These are phyloP conservation scores for Apteryx owenii DNA, from an alignment of 2,113 vertebrate species.

Conservation along the genomic window DNA sequence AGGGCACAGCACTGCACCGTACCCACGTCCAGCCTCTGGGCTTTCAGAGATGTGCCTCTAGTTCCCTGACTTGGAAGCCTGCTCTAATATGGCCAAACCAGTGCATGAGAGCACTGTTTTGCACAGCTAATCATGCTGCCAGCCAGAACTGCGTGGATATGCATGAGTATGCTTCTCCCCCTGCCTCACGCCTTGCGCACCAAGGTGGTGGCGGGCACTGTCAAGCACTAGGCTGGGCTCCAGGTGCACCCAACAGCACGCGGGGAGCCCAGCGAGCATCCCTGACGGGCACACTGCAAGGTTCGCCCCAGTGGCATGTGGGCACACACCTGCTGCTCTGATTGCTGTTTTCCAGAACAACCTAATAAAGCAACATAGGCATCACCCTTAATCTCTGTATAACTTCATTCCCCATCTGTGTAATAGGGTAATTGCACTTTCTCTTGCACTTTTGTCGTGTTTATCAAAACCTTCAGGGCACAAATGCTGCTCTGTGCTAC, in stretches of 20 bases:
- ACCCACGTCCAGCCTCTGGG: no score
- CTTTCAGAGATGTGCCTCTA: no score
- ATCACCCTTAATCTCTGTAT: neutral
- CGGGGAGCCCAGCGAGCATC: neutral
- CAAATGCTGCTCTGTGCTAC: rapidly evolving
- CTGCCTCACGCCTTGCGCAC: neutral
- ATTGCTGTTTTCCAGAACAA: neutral
- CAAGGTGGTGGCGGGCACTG: neutral
- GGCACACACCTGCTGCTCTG: neutral
- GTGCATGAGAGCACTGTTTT: neutral
- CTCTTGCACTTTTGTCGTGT: rapidly evolving
- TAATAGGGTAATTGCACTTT: neutral
- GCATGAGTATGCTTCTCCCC: no score
- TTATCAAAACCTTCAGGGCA: neutral
- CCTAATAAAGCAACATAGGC: neutral
- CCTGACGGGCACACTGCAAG: rapidly evolving
- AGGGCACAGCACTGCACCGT: no score
- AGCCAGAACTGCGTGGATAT: no score
- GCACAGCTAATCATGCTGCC: neutral
- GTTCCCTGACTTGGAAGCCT: no score
- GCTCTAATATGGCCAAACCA: no score
- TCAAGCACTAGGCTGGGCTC: neutral
- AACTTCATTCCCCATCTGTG: neutral
- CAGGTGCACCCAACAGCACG: neutral
- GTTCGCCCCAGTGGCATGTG: neutral